Evolutionary conservation across 1,140 invertebrate species (phyloP).

Genomic region (Temnothorax longispinosus): DNA sequence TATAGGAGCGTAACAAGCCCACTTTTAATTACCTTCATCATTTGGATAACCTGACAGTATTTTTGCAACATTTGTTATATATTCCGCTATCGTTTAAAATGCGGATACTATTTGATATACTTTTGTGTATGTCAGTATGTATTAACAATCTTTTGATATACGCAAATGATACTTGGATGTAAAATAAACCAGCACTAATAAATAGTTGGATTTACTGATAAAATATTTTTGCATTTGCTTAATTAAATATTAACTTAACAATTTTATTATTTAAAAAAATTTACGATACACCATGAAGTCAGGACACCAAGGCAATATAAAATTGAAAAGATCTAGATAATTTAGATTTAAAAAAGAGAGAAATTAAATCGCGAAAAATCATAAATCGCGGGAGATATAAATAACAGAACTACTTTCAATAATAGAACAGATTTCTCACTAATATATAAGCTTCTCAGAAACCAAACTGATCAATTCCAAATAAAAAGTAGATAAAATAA

Average conservation of each 20-base stretch:
- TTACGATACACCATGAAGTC: not conserved
- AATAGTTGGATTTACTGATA: not conserved
- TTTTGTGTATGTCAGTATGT: no score
- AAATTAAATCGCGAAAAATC: not conserved
- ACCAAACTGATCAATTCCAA: not conserved
- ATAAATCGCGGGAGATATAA: not conserved
- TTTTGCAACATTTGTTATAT: not conserved
- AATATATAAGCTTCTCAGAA: not conserved
- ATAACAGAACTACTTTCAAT: not conserved
- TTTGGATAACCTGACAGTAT: slow-evolving; percentile 6
- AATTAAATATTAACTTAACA: not conserved
- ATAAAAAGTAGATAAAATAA: not conserved
- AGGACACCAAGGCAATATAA: not conserved
- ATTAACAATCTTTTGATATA: not conserved
- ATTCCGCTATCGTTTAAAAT: not conserved
- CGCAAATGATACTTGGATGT: not conserved
- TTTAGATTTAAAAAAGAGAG: not conserved
- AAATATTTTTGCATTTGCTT: not conserved
- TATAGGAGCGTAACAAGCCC: slow-evolving; percentile 27
- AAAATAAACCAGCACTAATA: not conserved
- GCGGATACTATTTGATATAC: no score
- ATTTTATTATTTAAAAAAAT: not conserved
- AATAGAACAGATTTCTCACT: not conserved
- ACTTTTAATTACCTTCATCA: slow-evolving; percentile 27
- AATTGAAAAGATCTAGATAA: not conserved